These are phyloP conservation scores for Timema cristinae DNA, from an alignment of 2,888 invertebrate genomes.

Conservation along the genomic window DNA sequence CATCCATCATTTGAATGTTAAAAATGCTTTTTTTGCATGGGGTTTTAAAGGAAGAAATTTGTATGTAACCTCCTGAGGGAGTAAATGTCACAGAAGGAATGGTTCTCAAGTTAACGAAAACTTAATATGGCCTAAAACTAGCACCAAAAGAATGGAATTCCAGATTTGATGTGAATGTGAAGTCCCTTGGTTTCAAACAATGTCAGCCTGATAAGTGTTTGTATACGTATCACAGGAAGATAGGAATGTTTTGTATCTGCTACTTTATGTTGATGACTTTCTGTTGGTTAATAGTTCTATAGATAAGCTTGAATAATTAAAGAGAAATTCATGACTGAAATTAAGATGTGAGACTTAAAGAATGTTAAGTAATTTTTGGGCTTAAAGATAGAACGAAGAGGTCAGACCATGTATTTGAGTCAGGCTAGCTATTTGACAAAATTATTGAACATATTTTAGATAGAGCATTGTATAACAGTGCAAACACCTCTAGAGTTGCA, in stretches of 20 bases:
- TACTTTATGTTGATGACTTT: neutral
- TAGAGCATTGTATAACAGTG: neutral
- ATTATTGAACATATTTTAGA: neutral
- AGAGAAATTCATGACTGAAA: neutral
- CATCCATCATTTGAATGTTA: neutral
- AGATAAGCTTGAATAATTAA: neutral
- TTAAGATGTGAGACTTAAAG: neutral
- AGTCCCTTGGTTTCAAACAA: slow-evolving; percentile 4
- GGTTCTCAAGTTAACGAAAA: slow-evolving; percentile 4
- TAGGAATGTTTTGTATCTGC: too few species aligned
- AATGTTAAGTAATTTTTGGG: neutral
- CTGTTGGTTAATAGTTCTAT: neutral
- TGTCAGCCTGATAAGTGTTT: neutral
- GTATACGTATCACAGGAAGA: neutral
- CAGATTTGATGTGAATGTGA: neutral
- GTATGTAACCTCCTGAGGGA: neutral
- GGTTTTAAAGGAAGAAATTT: neutral
- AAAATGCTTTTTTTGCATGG: neutral
- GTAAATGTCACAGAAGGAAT: neutral
- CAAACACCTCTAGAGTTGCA: neutral
- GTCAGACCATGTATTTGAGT: slow-evolving; percentile 4
- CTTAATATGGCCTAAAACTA: slow-evolving; percentile 4
- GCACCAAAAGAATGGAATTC: slow-evolving; percentile 10
- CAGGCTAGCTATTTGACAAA: neutral
- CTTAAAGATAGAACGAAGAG: neutral